Conservation (phyloP, 2,888 invertebrate genomes). For the Blomia tropicalis region DNA sequence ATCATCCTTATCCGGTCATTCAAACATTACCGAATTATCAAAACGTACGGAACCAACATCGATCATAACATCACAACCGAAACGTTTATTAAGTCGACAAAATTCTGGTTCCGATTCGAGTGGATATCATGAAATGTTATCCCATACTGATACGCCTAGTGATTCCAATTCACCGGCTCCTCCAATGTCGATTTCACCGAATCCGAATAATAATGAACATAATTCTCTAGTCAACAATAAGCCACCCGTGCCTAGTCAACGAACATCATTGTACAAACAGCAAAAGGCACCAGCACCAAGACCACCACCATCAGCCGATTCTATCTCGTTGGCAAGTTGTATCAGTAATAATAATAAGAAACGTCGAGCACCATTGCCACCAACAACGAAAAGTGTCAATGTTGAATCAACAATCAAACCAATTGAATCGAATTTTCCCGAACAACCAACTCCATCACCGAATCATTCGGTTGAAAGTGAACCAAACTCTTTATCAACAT, state of each 20-base stretch:
- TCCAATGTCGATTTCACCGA: not conserved
- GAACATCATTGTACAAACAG: not conserved
- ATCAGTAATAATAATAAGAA: constrained; percentile 21
- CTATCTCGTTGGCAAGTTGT: not conserved
- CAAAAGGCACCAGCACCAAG: not conserved
- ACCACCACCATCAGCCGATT: not conserved
- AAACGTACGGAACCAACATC: not conserved
- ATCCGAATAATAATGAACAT: not conserved
- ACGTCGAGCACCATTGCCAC: constrained; percentile 27
- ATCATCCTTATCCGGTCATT: not conserved
- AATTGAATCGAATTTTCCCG: too few species aligned
- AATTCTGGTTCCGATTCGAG: constrained; percentile 26
- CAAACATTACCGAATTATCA: not conserved
- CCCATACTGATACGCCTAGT: not conserved
- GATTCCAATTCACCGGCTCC: constrained; percentile 9
- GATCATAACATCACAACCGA: not conserved
- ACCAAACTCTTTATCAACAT: not conserved
- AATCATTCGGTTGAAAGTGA: not conserved
- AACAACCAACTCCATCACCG: too few species aligned
- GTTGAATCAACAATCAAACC: too few species aligned
- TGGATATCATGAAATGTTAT: constrained; percentile 25
- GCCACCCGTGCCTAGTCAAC: not conserved
- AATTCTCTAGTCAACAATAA: not conserved
- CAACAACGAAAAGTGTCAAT: constrained; percentile 9
- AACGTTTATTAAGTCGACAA: constrained; percentile 13